phyloP scores from a whole-genome alignment of 2,888 invertebrate genomes.

The Meiosimyza platycephala region DNA sequence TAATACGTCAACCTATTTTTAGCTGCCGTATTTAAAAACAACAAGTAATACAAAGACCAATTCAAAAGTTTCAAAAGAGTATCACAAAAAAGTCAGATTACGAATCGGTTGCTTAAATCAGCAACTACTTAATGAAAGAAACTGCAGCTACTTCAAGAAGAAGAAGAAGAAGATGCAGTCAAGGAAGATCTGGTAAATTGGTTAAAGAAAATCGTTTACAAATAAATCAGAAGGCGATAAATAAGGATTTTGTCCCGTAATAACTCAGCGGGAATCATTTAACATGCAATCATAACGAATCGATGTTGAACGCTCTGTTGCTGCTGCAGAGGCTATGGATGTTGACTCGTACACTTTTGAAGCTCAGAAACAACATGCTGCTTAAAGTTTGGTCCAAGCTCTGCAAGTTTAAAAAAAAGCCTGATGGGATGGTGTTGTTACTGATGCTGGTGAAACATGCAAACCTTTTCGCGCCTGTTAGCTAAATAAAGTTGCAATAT shows the following conservation, averaged over 20 bases:
- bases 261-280: conserved; percentile 67
- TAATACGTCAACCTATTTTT: no score
- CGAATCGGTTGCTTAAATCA: conserved; percentile 17
- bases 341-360: conserved; percentile 29
- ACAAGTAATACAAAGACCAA: conserved; percentile 6
- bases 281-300: conserved; percentile 67
- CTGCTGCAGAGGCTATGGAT: conserved; percentile 46
- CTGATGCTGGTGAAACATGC: conserved; percentile 4
- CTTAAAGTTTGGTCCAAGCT: background rate
- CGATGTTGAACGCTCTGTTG: conserved; percentile 61
- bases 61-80: conserved; percentile 16
- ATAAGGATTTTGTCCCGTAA: conserved; percentile 68
- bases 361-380: background rate
- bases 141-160: conserved; percentile 42
- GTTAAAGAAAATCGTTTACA: conserved; percentile 59
- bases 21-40: background rate
- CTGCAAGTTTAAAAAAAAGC: background rate
- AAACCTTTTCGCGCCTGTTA: conserved; percentile 26
- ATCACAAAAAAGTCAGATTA: background rate
- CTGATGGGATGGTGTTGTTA: background rate
- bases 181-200: conserved; percentile 15
- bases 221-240: conserved; percentile 68
- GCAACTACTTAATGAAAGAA: background rate
- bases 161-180: conserved; percentile 42
- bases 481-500: conserved; percentile 56